Evolutionary conservation across 2,113 vertebrate species (phyloP).

Genomic region (Oncorhynchus clarkii): DNA sequence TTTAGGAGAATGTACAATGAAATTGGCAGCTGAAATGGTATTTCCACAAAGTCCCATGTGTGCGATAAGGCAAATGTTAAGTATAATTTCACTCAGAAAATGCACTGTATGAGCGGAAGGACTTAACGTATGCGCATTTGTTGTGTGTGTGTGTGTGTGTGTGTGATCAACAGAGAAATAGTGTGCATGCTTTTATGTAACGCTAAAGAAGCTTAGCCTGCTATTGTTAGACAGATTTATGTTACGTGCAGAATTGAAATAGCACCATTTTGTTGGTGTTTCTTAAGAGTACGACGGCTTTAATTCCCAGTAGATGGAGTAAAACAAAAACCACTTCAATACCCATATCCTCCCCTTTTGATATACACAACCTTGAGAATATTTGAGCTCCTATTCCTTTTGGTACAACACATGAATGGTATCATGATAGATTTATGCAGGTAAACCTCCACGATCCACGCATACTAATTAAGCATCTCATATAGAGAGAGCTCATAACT

Average conservation of each 20-base stretch:
- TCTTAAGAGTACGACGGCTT: not conserved
- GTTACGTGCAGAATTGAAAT: not conserved
- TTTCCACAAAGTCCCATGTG: not conserved
- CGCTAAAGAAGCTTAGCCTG: conserved; percentile 13
- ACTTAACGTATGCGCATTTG: not conserved
- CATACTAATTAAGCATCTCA: too few relatives aligned
- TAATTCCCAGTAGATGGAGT: not conserved
- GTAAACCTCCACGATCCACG: not conserved
- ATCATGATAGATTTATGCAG: not conserved
- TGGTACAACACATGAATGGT: not conserved
- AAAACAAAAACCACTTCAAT: not conserved
- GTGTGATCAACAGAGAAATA: not conserved
- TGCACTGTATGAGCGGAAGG: not conserved
- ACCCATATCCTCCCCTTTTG: not conserved
- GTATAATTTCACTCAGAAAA: not conserved
- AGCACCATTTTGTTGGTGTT: not conserved
- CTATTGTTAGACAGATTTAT: not conserved
- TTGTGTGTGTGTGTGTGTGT: not conserved
- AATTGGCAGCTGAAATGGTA: not conserved
- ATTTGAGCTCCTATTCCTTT: not conserved
- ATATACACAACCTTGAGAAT: not conserved
- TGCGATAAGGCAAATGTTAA: not conserved
- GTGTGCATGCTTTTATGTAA: conserved; percentile 3
- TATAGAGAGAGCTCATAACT: not conserved
- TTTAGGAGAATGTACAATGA: not conserved